Conservation (phyloP, 2,113 vertebrate genomes). For the Sceloporus undulatus region DNA sequence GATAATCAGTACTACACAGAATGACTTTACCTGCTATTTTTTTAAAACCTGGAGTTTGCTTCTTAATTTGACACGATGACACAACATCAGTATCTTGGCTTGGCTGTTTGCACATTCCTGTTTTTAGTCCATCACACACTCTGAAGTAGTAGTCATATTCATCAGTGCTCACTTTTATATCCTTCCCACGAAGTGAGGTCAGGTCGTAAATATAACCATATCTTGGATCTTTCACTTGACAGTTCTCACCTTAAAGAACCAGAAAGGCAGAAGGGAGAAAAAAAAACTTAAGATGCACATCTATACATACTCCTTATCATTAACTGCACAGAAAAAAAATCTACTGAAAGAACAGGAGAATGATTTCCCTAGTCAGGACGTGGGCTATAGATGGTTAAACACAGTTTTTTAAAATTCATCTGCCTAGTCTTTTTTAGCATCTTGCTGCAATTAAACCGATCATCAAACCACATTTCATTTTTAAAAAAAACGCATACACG, state of each 20-base stretch:
- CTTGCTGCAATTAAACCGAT: not conserved
- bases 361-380: too few relatives aligned
- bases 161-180: conserved; percentile 74
- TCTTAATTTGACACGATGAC: conserved; percentile 89
- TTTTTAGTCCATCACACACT: conserved; percentile 82
- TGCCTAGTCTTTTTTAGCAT: not conserved
- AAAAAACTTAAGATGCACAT: not conserved
- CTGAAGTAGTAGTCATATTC: conserved; percentile 90
- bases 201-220: conserved; percentile 87
- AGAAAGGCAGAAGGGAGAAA: conserved; percentile 7
- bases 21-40: conserved; percentile 86
- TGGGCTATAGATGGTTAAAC: not conserved
- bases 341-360: not conserved
- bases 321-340: not conserved
- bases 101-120: conserved; percentile 65
- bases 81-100: conserved; percentile 32
- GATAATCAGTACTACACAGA: not conserved
- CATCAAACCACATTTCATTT: not conserved
- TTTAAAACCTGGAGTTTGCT: not conserved
- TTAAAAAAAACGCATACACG: not conserved
- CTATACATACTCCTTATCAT: not conserved
- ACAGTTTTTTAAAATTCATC: not conserved
- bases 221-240: conserved; percentile 87
- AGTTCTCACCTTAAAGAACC: conserved; percentile 83
- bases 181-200: conserved; percentile 79